These are phyloP conservation scores for Bostrychus sinensis DNA, from an alignment of 2,113 vertebrate species.

Conservation along the genomic window DNA sequence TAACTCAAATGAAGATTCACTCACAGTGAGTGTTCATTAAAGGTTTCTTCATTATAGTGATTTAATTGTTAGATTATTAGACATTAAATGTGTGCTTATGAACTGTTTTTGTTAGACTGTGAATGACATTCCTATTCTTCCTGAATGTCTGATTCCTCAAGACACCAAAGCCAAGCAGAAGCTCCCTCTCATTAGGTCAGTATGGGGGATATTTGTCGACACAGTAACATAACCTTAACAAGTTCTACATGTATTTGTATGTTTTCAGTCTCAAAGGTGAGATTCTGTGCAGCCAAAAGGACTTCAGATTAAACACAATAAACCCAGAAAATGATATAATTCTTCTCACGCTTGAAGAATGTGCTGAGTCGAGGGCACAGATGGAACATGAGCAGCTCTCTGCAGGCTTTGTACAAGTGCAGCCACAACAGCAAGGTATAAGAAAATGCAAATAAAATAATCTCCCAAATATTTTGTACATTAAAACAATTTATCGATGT, in stretches of 20 bases:
- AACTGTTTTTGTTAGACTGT: slow-evolving; percentile 65
- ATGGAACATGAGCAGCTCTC: neutral
- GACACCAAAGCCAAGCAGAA: slow-evolving; percentile 84
- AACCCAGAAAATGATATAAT: slow-evolving; percentile 80
- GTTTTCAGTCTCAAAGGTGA: slow-evolving; percentile 83
- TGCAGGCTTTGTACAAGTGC: neutral
- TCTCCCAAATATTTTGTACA: too few species aligned
- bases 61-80: neutral
- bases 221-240: neutral
- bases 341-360: slow-evolving; percentile 70
- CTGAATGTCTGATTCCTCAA: slow-evolving; percentile 82
- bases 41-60: neutral
- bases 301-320: slow-evolving; percentile 88
- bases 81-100: neutral
- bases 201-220: neutral
- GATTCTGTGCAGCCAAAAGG: slow-evolving; percentile 86
- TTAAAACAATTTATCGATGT: too few species aligned
- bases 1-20: slow-evolving; percentile 26
- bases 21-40: slow-evolving; percentile 40
- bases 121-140: slow-evolving; percentile 80
- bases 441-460: neutral
- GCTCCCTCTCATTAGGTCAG: slow-evolving; percentile 86
- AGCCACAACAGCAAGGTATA: neutral
- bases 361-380: slow-evolving; percentile 30
- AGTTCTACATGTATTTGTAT: neutral